Evolutionary conservation across 1,140 invertebrate species (phyloP), one percentile per base, ranked within the genome.

Genomic region (Brachionus rotundiformis): DNA sequence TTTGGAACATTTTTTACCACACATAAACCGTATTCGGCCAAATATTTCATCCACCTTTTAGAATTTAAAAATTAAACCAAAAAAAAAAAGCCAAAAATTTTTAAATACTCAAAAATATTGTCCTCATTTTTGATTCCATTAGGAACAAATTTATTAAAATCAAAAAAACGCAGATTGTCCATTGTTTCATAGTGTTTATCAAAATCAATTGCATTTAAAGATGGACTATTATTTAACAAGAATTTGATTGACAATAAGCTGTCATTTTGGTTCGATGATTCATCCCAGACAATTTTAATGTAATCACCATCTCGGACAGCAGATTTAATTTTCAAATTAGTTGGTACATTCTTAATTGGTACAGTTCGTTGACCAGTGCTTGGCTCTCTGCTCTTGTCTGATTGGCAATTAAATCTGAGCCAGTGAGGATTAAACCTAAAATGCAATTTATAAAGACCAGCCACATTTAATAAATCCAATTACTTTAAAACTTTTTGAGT

Each of bases 361-460:
- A 79, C 54, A 39, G 76, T 79, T 59, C 76, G 10, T 79, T 79
- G 76, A 13, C 76, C 76, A 59, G 76, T 79, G 27, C 76, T 63
- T 23, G n/a, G 7, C 36, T 79, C 31, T 79, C 47, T 33, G 19
- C 76, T 79, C 41, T 39, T 33, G 31, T 54, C 44, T 6, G 76
- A 79, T 25, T 79, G 47, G 31, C 76, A 79, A 19, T 79, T 79
- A 31, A 79, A 79, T 61, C 76, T 33, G n/a, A 79, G 36, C 76
- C 76, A 79, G 47, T 79, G 76, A 31, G 76, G 47, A 41, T 79
- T 63, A 27, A 79, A 79, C 23, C 76, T 79, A 16, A 29, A 77
- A 8, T 5, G 25, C 3, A 59, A 6, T n/a, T 19, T 2, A n/a
- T 23, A 27, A 11, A 63, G 11, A 33, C 0, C n/a, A n/a, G 3